phyloP scores from a whole-genome alignment of 2,797 vertebrate genomes.

The Xenops minutus region DNA sequence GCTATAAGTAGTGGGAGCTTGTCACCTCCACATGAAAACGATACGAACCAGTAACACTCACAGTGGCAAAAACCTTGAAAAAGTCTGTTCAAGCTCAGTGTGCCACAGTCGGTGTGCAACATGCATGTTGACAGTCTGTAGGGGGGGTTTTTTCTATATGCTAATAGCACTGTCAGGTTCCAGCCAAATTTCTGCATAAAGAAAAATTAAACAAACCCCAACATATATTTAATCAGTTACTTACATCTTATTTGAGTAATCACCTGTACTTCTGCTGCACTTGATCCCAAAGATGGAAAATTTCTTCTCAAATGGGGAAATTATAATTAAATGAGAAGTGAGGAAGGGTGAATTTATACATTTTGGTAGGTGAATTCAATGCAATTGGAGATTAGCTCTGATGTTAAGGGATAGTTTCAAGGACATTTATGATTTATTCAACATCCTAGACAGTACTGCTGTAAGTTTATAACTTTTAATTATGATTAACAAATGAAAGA shows the following conservation, averaged over 20 bases:
- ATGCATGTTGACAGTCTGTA: not conserved
- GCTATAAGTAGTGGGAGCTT: not conserved
- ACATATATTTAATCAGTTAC: not conserved
- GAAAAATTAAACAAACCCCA: not conserved
- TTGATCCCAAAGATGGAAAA: not conserved
- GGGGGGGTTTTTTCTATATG: not conserved
- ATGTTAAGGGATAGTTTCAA: not conserved
- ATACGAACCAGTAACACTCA: not conserved
- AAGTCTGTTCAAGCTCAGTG: not conserved
- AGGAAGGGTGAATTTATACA: not conserved
- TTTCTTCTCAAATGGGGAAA: not conserved
- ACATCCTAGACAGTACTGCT: not conserved
- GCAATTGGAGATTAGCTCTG: not conserved
- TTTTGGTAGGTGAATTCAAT: not conserved
- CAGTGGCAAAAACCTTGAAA: not conserved
- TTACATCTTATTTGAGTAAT: not conserved
- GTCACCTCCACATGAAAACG: not conserved
- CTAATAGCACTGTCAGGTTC: not conserved
- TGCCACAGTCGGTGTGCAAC: not conserved
- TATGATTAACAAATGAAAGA: not conserved
- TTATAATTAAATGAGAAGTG: not conserved
- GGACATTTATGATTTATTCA: not conserved
- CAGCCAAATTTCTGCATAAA: not conserved
- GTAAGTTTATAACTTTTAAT: not conserved
- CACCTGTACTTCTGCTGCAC: not conserved